Conservation (phyloP, 2,113 vertebrate species). For the Rhabdomys dilectus region DNA sequence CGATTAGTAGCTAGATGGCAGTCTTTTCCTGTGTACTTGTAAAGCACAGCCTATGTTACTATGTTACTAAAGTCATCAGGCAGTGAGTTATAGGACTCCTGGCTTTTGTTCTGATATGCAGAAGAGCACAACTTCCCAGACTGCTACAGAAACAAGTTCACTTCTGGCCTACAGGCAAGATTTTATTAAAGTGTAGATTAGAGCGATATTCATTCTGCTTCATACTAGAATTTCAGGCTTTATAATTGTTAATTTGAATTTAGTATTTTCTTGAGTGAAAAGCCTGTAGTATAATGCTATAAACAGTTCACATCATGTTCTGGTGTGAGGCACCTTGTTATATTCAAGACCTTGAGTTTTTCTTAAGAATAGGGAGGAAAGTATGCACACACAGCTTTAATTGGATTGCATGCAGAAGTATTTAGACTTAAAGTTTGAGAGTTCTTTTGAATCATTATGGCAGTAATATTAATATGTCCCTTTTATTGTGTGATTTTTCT, state of each 20-base stretch:
- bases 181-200: neutral
- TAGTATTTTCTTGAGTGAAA: neutral
- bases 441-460: neutral
- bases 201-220: constrained; percentile 6
- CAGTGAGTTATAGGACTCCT: neutral
- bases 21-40: constrained; percentile 12
- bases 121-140: neutral
- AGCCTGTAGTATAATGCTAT: neutral
- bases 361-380: neutral
- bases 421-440: neutral
- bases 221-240: constrained; percentile 24
- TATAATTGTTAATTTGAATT: neutral
- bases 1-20: neutral
- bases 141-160: neutral
- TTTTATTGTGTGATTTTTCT: neutral
- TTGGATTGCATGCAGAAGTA: neutral
- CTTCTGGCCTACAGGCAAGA: neutral
- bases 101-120: neutral
- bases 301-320: neutral
- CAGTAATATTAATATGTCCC: neutral
- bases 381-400: neutral
- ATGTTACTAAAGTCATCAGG: neutral
- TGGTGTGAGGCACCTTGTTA: neutral
- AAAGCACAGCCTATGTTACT: neutral
- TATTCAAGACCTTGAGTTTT: neutral